Conservation (phyloP, 2,888 invertebrate species). For the Zaprionus bogoriensis region DNA sequence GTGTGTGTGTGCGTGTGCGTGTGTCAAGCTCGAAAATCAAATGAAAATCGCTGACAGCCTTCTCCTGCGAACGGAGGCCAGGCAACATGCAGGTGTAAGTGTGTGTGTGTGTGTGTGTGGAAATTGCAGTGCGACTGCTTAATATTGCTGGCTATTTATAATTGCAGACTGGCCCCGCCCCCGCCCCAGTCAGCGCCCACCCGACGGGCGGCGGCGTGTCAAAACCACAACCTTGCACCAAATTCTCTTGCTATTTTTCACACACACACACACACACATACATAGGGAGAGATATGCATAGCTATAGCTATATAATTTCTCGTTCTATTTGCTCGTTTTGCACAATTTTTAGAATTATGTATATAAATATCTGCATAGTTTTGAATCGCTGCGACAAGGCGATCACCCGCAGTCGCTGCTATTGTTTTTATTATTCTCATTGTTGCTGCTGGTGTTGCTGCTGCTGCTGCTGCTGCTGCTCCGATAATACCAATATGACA, state of each 20-base stretch:
- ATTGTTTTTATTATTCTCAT: neutral
- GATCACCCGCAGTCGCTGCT: neutral
- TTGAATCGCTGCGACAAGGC: constrained; percentile 14
- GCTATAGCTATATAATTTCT: neutral
- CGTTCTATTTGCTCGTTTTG: constrained; percentile 5
- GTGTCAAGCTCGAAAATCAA: constrained; percentile 68
- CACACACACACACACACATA: neutral
- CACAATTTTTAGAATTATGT: constrained; percentile 66
- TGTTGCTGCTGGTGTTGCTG: too few relatives aligned
- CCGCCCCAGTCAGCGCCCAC: neutral
- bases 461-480: neutral
- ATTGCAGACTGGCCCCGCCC: constrained; percentile 61
- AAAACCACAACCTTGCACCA: constrained; percentile 72
- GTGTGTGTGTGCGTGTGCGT: constrained; percentile 17
- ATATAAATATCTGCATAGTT: constrained; percentile 33
- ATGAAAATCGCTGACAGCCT: constrained; percentile 3
- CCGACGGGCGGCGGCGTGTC: constrained; percentile 52
- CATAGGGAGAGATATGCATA: neutral
- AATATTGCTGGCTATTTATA: constrained; percentile 65
- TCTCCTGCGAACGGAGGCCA: constrained; percentile 26
- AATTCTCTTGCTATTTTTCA: constrained; percentile 32
- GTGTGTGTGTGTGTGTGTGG: constrained; percentile 15
- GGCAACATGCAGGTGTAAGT: constrained; percentile 14
- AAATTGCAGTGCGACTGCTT: constrained; percentile 54
- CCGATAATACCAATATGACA: constrained; percentile 2